Base-by-base conservation (phyloP, 2,113 vertebrate genomes). In the Sinocyclocheilus rhinocerous region DNA sequence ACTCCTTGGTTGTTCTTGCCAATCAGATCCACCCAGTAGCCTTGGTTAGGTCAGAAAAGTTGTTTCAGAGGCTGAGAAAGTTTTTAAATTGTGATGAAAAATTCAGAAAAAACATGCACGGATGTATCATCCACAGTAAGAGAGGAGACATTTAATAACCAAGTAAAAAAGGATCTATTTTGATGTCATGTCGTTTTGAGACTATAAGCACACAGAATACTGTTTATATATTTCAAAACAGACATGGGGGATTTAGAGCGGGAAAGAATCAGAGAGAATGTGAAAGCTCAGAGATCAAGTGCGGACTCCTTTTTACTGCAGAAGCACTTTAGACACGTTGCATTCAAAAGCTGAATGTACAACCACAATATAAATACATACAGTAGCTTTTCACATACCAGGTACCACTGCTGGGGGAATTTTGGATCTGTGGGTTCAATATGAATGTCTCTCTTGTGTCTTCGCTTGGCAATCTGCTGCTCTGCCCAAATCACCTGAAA, bases 321-420 rank as follows among this genome's bases (percentile, higher is more conserved):
- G 20, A 33, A 48, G 39, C 42, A 48, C n/a, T 50, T 81, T 29
- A 50, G n/a, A 67, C 59, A 65, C 15, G 13, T 3, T 63, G 13
- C 13, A 48, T 81, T 67, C n/a, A 65, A 50, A 81, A 52, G 22
- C 73, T 50, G 7, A 50, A 26, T 50, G 73, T 4, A 48, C 61
- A 81, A 81, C 57, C 24, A 20, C 61, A 81, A 67, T 45, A 45
- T 22, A 63, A 42, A 80, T 15, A 82, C 2, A 29, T 11, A 59
- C 45, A 50, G 55, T 13, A 1, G 8, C 70, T 45, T 45, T 83
- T 12, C 59, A 90, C 97, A 36, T 90, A 99, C 98, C 97, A 99
- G 95, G 89, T 99, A 99, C 98, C 98, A 99, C 93, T 99, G 98
- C 94, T 97, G 96, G 0, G 95, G 91, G 87, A 97, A 99, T 91